Evolutionary conservation across 2,797 vertebrate genomes (phyloP), one percentile per base, ranked within the genome.

Genomic region (Lithobates pipiens): DNA sequence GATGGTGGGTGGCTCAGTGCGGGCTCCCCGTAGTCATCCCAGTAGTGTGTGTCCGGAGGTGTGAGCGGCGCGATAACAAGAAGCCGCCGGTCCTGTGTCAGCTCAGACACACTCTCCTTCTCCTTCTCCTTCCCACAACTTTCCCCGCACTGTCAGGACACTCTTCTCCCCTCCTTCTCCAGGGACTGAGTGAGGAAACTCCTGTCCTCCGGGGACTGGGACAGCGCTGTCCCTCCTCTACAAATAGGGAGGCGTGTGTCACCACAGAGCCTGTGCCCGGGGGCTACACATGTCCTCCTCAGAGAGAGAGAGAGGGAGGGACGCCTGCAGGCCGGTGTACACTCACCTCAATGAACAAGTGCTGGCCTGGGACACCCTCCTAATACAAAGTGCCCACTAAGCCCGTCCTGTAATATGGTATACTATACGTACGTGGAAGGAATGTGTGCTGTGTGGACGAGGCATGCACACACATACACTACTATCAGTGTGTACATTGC

Each of bases 161-260:
- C 67, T 74, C 69, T 29, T 25, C 36, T 82, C 71, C 69, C 68
- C 82, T 65, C 71, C 85, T 65, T 82, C 86, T 32, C 70, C 84
- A 18, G 61, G 80, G 85, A 86, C 69, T 75, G 71, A 44, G 78
- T 88, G 76, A 54, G 2, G 16, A 76, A 84, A 70, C 77, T 80
- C 61, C 29, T 76, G 6, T 44, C 73, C 82, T 84, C 63, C 13
- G 69, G 80, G 72, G 73, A 61, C 44, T 50, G 72, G 71, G 77
- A 34, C 79, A 77, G 54, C 21, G 15, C 3, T 16, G 50, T 71
- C 85, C 80, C 68, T 78, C 75, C 75, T 74, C 36, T 69, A 23
- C 16, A 1, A 39, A 39, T 2, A 27, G n/a, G 77, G 69, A 74
- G 77, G 83, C 57, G 84, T 80, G 77, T 76, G 71, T 29, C 46